phyloP scores from a whole-genome alignment of 1,140 invertebrate genomes.

The Kradibia gibbosae region DNA sequence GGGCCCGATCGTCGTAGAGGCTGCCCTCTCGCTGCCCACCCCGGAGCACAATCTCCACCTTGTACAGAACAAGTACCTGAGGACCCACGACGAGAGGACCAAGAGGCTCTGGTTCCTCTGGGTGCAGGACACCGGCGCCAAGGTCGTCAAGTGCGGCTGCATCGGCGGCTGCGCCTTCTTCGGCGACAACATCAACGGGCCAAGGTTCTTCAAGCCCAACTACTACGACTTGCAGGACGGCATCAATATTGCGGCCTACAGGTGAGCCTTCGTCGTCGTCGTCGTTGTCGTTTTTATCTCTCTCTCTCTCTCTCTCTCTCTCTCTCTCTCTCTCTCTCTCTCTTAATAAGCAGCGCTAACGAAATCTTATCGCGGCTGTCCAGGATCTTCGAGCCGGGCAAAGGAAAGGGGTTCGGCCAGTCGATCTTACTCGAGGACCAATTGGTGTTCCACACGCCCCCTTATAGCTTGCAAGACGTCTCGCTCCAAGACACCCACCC shows the following conservation, averaged over 20 bases:
- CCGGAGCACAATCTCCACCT: conserved; percentile 83
- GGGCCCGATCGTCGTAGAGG: conserved; percentile 93
- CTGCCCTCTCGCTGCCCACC: conserved; percentile 86
- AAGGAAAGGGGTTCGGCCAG: conserved; percentile 91
- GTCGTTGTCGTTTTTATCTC: conserved; percentile 17
- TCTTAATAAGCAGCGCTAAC: no score
- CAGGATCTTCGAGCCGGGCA: conserved; percentile 78
- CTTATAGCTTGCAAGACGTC: conserved; percentile 86
- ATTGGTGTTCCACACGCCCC: conserved; percentile 92
- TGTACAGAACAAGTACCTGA: conserved; percentile 86
- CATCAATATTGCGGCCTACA: conserved; percentile 84
- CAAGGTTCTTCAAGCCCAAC: conserved; percentile 89
- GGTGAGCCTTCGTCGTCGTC: conserved; percentile 71
- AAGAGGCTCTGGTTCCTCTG: conserved; percentile 97
- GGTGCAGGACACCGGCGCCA: conserved; percentile 78
- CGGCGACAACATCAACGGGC: conserved; percentile 89
- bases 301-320: no score
- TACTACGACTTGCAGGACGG: conserved; percentile 85
- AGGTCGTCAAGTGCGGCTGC: conserved; percentile 90
- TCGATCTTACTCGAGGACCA: conserved; percentile 91
- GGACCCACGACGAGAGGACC: conserved; percentile 88
- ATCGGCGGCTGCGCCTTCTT: conserved; percentile 96
- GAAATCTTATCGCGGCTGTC: no score
- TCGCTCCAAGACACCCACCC: conserved; percentile 79
- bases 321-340: no score